Evolutionary conservation across 2,113 vertebrate species (phyloP).

Genomic region (Geothlypis trichas): DNA sequence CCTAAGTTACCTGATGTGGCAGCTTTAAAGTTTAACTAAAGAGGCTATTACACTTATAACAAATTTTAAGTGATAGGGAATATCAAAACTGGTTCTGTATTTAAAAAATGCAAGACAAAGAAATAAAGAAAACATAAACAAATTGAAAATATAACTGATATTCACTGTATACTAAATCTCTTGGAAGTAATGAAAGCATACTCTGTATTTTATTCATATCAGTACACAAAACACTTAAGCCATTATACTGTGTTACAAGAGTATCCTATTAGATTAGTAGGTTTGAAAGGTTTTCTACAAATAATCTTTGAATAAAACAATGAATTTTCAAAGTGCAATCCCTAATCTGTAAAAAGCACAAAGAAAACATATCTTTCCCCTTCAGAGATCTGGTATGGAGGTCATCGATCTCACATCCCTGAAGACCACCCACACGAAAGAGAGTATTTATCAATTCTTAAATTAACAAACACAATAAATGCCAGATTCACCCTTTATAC

Average conservation of each 20-base stretch:
- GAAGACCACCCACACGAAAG: conserved; percentile 66
- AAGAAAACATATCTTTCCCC: conserved; percentile 33
- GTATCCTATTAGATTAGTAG: not conserved
- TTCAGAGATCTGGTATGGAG: not conserved
- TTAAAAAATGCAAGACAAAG: not conserved
- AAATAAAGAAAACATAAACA: not conserved
- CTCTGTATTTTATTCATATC: not conserved
- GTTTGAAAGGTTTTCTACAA: conserved; percentile 1
- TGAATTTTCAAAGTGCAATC: not conserved
- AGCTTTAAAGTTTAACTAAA: not conserved
- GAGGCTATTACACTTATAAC: not conserved
- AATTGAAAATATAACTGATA: not conserved
- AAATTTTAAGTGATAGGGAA: not conserved
- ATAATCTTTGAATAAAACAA: not conserved
- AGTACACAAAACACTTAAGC: not conserved
- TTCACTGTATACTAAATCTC: not conserved
- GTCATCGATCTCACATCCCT: conserved; percentile 1
- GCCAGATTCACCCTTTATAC: conserved; percentile 23
- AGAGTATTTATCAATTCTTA: conserved; percentile 7
- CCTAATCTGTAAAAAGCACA: conserved; percentile 21
- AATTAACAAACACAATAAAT: conserved; percentile 35
- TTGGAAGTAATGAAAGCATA: not conserved
- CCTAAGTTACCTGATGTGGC: not conserved
- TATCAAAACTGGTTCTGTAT: not conserved
- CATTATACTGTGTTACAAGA: not conserved